Conservation (phyloP, 2,113 vertebrate species). For the Stegostoma tigrinum region DNA sequence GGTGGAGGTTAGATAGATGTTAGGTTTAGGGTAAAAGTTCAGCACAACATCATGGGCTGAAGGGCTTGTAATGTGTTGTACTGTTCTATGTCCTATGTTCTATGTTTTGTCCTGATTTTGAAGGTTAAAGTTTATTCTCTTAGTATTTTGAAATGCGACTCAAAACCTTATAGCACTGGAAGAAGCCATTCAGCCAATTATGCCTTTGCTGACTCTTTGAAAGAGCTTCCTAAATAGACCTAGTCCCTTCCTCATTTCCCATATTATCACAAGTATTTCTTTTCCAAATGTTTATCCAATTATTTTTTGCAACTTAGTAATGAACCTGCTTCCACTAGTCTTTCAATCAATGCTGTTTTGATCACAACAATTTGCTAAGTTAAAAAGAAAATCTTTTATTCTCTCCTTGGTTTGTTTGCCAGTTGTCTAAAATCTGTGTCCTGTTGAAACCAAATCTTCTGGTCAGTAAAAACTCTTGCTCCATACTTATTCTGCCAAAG, state of each 20-base stretch:
- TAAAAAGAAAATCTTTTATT: neutral
- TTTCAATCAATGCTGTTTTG: neutral
- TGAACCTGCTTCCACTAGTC: neutral
- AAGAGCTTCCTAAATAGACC: neutral
- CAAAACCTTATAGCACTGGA: neutral
- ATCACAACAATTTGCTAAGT: neutral
- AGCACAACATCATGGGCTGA: too few relatives aligned
- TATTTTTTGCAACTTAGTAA: neutral
- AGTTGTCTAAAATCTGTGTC: neutral
- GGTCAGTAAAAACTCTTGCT: neutral
- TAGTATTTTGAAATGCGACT: neutral
- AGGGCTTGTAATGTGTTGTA: too few relatives aligned
- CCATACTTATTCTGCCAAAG: too few relatives aligned
- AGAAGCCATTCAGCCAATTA: neutral
- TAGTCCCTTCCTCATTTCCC: neutral
- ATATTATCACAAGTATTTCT: neutral
- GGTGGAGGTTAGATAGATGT: too few relatives aligned
- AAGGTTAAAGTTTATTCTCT: neutral
- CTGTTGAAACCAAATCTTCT: neutral
- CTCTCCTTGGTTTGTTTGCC: neutral
- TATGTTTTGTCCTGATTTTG: neutral
- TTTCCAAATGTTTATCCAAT: neutral
- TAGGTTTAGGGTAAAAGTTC: too few relatives aligned
- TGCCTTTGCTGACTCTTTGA: neutral
- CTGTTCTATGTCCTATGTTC: too few relatives aligned